Conservation (phyloP, 2,888 invertebrate genomes). For the Pachydiplax longipennis region DNA sequence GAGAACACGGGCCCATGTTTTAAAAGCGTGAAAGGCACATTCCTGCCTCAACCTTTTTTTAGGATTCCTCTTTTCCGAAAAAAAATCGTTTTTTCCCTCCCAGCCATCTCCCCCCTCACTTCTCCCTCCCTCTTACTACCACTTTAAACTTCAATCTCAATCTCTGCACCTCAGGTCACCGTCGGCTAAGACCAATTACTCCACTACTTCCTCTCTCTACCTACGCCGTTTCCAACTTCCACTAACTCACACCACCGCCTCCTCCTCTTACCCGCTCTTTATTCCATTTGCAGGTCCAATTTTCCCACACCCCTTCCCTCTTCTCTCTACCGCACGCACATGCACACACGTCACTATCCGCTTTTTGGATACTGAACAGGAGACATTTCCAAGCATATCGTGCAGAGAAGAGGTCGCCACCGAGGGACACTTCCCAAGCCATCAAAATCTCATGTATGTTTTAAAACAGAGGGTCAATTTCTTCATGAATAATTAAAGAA, state of each 20-base stretch:
- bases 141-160: not conserved
- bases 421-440: too few relatives aligned
- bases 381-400: too few relatives aligned
- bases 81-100: not conserved
- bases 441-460: too few relatives aligned
- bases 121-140: not conserved
- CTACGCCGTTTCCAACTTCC: not conserved
- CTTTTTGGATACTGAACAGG: too few relatives aligned
- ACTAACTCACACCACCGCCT: not conserved
- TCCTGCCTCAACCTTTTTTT: not conserved
- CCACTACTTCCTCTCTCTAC: not conserved
- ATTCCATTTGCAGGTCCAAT: not conserved
- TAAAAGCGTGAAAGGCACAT: slow-evolving; percentile 5
- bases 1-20: slow-evolving; percentile 2
- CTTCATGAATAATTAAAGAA: too few relatives aligned
- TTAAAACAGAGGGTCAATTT: too few relatives aligned
- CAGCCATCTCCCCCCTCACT: not conserved
- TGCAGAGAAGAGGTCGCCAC: too few relatives aligned
- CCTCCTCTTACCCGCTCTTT: not conserved
- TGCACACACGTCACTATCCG: not conserved
- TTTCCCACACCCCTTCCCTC: not conserved
- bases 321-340: not conserved
- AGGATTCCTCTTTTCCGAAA: not conserved
- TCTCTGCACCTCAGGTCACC: slow-evolving; percentile 1
- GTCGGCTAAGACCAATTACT: not conserved